Conservation (phyloP, 2,888 invertebrate species). For the Azorinus chamasolen region DNA sequence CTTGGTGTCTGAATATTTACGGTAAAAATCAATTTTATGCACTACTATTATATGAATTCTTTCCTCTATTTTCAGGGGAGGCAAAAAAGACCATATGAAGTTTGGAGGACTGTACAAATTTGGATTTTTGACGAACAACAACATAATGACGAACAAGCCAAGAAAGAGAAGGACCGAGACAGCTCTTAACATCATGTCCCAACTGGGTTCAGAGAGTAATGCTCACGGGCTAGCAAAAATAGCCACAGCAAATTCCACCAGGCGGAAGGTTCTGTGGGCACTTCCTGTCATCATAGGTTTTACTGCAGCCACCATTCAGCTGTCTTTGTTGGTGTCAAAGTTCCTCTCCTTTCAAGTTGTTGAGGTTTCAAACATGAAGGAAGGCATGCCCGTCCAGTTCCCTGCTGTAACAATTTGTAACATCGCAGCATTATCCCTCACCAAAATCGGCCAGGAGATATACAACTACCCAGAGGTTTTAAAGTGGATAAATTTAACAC, state of each 20-base stretch:
- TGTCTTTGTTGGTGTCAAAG: conserved; percentile 80
- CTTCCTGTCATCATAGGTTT: conserved; percentile 81
- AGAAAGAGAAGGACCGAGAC: conserved; percentile 45
- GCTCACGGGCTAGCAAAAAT: conserved; percentile 82
- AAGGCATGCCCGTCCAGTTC: conserved; percentile 82
- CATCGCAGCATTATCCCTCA: conserved; percentile 80
- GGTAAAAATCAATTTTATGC: too few species aligned
- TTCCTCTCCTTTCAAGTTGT: conserved; percentile 80
- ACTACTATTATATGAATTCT: too few species aligned
- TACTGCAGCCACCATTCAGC: conserved; percentile 81
- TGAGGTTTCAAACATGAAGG: conserved; percentile 81
- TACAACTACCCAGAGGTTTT: conserved; percentile 59
- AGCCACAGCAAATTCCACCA: conserved; percentile 76
- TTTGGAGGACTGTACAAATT: conserved; percentile 74
- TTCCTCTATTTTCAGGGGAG: conserved; percentile 62
- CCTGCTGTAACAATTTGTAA: conserved; percentile 83
- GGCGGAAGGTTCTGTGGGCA: conserved; percentile 81
- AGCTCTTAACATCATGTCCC: conserved; percentile 75
- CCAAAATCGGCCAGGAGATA: conserved; percentile 68
- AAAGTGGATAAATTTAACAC: conserved; percentile 72
- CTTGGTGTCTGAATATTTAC: too few species aligned
- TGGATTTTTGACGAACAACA: conserved; percentile 67
- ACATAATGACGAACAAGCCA: conserved; percentile 66
- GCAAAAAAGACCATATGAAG: conserved; percentile 77
- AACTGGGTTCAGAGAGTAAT: conserved; percentile 81